phyloP scores from a whole-genome alignment of 2,888 invertebrate species.

The Seira ritae region DNA sequence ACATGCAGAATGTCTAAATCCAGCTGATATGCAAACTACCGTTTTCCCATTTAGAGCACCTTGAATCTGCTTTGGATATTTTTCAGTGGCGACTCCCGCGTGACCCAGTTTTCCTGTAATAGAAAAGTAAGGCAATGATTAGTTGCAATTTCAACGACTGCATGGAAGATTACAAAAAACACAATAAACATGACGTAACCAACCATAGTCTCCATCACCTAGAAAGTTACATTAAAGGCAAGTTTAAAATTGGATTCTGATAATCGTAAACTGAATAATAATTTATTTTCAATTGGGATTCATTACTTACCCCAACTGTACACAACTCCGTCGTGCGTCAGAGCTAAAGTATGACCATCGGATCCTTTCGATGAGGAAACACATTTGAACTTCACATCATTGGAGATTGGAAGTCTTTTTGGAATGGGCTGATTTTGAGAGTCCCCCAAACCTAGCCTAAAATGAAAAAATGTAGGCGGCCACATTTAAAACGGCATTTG shows the following conservation, averaged over 20 bases:
- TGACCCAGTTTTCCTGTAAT: slow-evolving; percentile 80
- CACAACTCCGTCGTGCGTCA: slow-evolving; percentile 78
- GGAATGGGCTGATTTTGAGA: slow-evolving; percentile 80
- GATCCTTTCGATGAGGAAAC: slow-evolving; percentile 80
- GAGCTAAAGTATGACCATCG: slow-evolving; percentile 79
- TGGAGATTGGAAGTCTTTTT: slow-evolving; percentile 77
- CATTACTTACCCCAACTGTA: slow-evolving; percentile 81
- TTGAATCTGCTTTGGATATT: slow-evolving; percentile 78
- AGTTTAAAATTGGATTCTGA: too few relatives aligned
- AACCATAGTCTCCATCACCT: too few relatives aligned
- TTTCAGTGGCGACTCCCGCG: slow-evolving; percentile 78
- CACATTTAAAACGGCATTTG: too few relatives aligned
- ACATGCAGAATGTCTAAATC: slow-evolving; percentile 80
- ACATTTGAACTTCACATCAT: slow-evolving; percentile 77
- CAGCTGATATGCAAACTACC: slow-evolving; percentile 78
- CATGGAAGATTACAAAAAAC: slow-evolving; percentile 43
- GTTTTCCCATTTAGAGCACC: slow-evolving; percentile 77
- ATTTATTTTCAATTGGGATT: too few relatives aligned
- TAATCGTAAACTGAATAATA: too few relatives aligned
- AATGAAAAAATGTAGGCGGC: too few relatives aligned
- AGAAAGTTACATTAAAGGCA: too few relatives aligned
- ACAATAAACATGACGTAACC: neutral
- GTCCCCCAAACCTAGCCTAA: slow-evolving; percentile 81
- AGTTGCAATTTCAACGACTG: slow-evolving; percentile 78
- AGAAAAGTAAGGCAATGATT: too few relatives aligned